These are phyloP conservation scores for Pandemis corylana DNA, from an alignment of 2,888 invertebrate species.

Conservation along the genomic window DNA sequence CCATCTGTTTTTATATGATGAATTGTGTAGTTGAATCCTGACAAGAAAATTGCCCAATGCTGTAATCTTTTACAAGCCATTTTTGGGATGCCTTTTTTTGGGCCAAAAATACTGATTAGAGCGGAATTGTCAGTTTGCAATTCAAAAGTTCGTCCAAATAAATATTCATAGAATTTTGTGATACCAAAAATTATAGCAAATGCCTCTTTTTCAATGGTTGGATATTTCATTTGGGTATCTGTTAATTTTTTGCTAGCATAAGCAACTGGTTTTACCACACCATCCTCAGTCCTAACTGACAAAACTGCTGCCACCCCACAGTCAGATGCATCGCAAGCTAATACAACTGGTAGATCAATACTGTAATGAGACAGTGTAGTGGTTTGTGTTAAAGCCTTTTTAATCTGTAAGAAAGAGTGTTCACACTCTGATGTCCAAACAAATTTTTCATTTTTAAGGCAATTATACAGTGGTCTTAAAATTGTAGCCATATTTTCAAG, in stretches of 20 bases:
- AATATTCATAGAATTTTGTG: slow-evolving; percentile 42
- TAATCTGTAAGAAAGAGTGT: background rate
- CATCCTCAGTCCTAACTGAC: background rate
- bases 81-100: background rate
- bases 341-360: slow-evolving; percentile 5
- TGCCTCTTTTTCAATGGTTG: slow-evolving; percentile 44
- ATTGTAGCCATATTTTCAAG: slow-evolving; percentile 22
- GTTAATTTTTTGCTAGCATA: background rate
- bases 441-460: slow-evolving; percentile 7
- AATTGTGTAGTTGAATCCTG: background rate
- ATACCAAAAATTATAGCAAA: slow-evolving; percentile 45
- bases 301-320: slow-evolving; percentile 7
- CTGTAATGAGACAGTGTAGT: slow-evolving; percentile 7
- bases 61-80: no score
- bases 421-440: slow-evolving; percentile 13
- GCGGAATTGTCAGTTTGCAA: slow-evolving; percentile 40
- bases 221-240: slow-evolving; percentile 31
- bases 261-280: no score
- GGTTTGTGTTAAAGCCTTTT: slow-evolving; percentile 11
- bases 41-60: no score
- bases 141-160: slow-evolving; percentile 27
- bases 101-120: slow-evolving; percentile 33
- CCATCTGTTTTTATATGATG: slow-evolving; percentile 6
- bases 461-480: slow-evolving; percentile 9
- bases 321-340: slow-evolving; percentile 14